Conservation (phyloP, 1,140 invertebrate genomes). For the Drosophila cardini region DNA sequence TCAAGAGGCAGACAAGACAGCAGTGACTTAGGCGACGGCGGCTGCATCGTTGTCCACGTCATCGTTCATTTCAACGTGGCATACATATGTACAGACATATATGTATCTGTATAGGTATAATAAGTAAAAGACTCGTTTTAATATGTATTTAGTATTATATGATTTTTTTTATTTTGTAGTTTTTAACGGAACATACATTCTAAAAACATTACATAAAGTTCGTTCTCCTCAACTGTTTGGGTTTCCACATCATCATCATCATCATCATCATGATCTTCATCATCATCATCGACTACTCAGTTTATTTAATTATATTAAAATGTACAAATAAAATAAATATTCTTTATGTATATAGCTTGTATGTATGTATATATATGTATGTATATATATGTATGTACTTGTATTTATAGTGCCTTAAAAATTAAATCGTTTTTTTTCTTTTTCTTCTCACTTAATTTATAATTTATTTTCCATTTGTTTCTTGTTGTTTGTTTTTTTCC, state of each 20-base stretch:
- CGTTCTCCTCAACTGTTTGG: slow-evolving; percentile 30
- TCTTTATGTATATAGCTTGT: slow-evolving; percentile 78
- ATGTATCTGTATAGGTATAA: slow-evolving; percentile 5
- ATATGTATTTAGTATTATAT: slow-evolving; percentile 79
- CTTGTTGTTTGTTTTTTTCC: slow-evolving; percentile 21
- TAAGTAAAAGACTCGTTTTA: slow-evolving; percentile 15
- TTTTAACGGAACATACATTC: slow-evolving; percentile 83
- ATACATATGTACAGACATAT: slow-evolving; percentile 4
- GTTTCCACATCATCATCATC: slow-evolving; percentile 26
- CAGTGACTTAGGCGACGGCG: slow-evolving; percentile 42
- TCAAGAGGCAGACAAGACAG: slow-evolving; percentile 36
- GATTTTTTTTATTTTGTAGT: slow-evolving; percentile 83
- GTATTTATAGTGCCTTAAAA: slow-evolving; percentile 64
- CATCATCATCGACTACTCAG: slow-evolving; percentile 49
- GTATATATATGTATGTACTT: slow-evolving; percentile 61
- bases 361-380: slow-evolving; percentile 57
- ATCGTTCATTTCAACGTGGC: slow-evolving; percentile 44
- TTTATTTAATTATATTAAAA: slow-evolving; percentile 82
- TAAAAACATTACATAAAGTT: slow-evolving; percentile 83
- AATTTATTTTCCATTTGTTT: slow-evolving; percentile 31
- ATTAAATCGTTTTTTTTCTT: slow-evolving; percentile 52
- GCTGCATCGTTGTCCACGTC: slow-evolving; percentile 48
- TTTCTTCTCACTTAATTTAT: slow-evolving; percentile 41
- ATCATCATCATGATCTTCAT: slow-evolving; percentile 21
- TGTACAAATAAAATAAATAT: slow-evolving; percentile 84